Evolutionary conservation across 2,888 invertebrate species (phyloP), one percentile per base, ranked within the genome.

Genomic region (Anticlea derivata): DNA sequence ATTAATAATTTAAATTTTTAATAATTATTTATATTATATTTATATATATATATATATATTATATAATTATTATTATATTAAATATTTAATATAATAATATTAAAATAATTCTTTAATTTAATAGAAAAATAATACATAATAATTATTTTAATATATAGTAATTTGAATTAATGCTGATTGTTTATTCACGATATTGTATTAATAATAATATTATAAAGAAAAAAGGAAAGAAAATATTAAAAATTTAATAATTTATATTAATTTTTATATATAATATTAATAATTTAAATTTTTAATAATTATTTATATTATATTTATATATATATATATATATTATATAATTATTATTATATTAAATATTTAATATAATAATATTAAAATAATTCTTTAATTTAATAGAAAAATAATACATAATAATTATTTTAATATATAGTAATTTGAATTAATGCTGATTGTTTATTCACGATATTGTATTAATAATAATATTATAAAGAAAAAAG

Each of bases 201-300:
- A 68, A 54, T 60, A 58, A 59, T 7, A 65, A 65, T 69, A 66
- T 68, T 70, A 71, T 63, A 34, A 65, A 68, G 50, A 60, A 44
- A 63, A 61, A 63, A 8, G 27, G 27, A 59, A 1, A 58, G 13
- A 61, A 52, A 68, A 63, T 66, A 65, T 60, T 68, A 58, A 55
- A 39, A 50, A 50, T 51, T 61, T 51, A 55, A 61, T 56, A 55
- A 37, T 35, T 49, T 27, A 52, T 52, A 39, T 50, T 41, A 53
- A 41, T 50, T 35, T 49, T 41, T 48, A 44, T 48, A 48, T 51
- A n/a, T n/a, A n/a, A n/a, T n/a, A n/a, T n/a, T n/a, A n/a, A n/a
- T 40, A 49, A 26, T 20, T 49, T 45, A 23, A 49, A 50, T 39
- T 44, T 20, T 50, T 30, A 49, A 45, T 27, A 35, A 26, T 29